Percentiles rank a stretch among this genome's conserved stretches.
Conservation (phyloP, 2,888 invertebrate species). For the Agonum fuliginosum region DNA sequence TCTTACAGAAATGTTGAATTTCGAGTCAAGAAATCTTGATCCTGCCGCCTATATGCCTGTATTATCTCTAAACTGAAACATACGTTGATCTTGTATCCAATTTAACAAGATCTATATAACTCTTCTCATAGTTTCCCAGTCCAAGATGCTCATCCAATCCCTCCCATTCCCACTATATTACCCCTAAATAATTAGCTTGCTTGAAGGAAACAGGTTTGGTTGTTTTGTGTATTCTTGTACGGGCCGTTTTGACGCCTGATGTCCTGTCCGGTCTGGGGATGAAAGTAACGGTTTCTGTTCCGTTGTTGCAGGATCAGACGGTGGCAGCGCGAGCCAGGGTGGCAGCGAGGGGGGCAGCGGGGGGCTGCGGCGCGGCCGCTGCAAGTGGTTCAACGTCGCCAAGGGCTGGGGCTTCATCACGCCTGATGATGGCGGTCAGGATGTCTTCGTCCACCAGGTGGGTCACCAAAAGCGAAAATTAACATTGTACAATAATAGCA, state of each 20-base stretch:
- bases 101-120: no score
- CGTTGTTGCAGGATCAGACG: slow-evolving; percentile 70
- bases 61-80: no score
- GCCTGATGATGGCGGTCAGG: slow-evolving; percentile 91
- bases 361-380: slow-evolving; percentile 84
- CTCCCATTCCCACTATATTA: no score
- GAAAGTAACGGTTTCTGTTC: slow-evolving; percentile 19
- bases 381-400: slow-evolving; percentile 97
- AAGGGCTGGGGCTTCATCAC: slow-evolving; percentile 97
- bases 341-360: slow-evolving; percentile 73
- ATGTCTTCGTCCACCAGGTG: slow-evolving; percentile 97
- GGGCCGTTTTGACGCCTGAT: neutral
- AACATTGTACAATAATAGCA: no score
- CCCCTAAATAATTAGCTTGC: slow-evolving; percentile 16
- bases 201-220: slow-evolving; percentile 12
- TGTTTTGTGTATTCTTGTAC: neutral
- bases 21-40: no score
- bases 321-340: slow-evolving; percentile 72
- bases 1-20: no score
- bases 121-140: no score
- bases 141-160: no score
- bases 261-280: slow-evolving; percentile 4
- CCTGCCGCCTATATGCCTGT: no score
- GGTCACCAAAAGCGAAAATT: no score
- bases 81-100: no score